These are phyloP conservation scores for Melanitta fusca DNA, from an alignment of 2,797 vertebrate genomes.

Conservation along the genomic window DNA sequence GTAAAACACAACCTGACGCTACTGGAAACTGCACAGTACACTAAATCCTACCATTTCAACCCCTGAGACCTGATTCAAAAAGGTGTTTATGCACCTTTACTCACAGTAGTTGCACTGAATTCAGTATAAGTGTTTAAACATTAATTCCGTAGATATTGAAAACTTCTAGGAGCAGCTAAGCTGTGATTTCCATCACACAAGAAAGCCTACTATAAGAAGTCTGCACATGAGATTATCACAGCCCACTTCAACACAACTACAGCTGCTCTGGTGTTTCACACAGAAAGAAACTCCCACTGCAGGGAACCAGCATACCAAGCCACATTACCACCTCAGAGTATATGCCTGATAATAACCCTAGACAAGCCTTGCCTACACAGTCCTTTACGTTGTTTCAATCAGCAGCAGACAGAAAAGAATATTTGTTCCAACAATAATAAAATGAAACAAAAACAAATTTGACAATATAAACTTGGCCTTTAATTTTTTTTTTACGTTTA, in stretches of 20 bases:
- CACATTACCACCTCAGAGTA: rapidly evolving
- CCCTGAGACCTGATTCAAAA: neutral
- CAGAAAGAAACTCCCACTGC: neutral
- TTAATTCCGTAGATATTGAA: neutral
- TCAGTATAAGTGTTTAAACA: neutral
- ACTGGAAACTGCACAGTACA: neutral
- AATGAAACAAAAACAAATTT: neutral
- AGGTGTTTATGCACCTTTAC: neutral
- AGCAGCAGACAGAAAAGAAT: neutral
- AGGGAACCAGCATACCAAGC: neutral
- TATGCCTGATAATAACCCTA: neutral
- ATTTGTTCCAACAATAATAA: neutral
- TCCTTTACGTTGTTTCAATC: neutral
- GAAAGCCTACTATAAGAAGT: neutral
- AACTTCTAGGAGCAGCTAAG: too few relatives aligned
- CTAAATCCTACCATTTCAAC: neutral
- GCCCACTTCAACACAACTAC: neutral
- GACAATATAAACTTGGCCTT: neutral
- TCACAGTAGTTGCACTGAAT: neutral
- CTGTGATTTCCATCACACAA: neutral
- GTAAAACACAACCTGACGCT: neutral
- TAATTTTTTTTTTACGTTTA: neutral
- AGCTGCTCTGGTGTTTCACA: neutral
- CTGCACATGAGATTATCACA: neutral
- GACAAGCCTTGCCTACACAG: neutral